Percentiles rank a stretch among this genome's conserved stretches.
phyloP scores from a whole-genome alignment of 1,140 invertebrate species.

The Trichoplusia ni region DNA sequence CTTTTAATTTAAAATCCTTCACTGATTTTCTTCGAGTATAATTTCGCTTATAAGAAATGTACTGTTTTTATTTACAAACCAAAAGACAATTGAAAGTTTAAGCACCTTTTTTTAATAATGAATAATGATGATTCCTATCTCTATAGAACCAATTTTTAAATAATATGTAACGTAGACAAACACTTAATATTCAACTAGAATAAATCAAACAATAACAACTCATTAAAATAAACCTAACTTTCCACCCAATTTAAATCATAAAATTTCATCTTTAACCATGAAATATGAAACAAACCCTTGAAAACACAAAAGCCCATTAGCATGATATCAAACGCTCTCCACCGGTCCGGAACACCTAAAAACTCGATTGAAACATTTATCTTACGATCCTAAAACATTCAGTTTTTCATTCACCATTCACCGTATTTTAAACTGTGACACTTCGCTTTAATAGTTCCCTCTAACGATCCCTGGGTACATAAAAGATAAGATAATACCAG shows the following conservation, averaged over 20 bases:
- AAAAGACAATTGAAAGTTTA: too few species aligned
- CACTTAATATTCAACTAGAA: background rate
- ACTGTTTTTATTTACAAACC: too few species aligned
- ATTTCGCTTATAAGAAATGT: too few species aligned
- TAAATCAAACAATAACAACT: background rate
- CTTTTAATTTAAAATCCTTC: too few species aligned
- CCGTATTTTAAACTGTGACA: constrained; percentile 39
- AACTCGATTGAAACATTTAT: constrained; percentile 36
- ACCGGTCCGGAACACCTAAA: constrained; percentile 21
- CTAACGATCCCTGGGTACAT: constrained; percentile 39
- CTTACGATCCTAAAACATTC: constrained; percentile 22
- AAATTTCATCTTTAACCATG: constrained; percentile 15
- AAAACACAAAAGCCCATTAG: constrained; percentile 16
- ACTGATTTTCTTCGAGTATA: too few species aligned
- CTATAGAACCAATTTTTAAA: background rate
- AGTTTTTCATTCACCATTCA: constrained; percentile 31
- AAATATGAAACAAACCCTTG: constrained; percentile 29
- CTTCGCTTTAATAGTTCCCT: constrained; percentile 40
- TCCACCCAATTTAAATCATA: constrained; percentile 23
- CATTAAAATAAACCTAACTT: constrained; percentile 13
- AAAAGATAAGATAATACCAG: constrained; percentile 46
- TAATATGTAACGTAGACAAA: background rate
- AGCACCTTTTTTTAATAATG: too few species aligned
- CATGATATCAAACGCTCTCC: constrained; percentile 12
- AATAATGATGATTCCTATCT: too few species aligned